These are phyloP conservation scores for Aquatica leii DNA, from an alignment of 2,888 invertebrate species.

Conservation along the genomic window DNA sequence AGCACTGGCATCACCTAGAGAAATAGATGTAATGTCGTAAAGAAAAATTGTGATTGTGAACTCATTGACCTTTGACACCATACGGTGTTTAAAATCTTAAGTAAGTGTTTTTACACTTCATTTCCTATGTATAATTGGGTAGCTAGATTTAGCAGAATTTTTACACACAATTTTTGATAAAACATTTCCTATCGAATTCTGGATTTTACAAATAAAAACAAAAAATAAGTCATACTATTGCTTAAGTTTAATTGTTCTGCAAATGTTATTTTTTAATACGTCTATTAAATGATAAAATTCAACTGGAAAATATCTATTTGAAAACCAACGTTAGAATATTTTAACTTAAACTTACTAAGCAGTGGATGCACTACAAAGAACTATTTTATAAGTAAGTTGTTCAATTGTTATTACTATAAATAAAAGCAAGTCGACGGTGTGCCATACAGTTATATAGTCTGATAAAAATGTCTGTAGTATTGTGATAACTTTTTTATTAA, in stretches of 20 bases:
- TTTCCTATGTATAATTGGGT: constrained; percentile 22
- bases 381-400: no score
- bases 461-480: no score
- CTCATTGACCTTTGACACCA: background rate
- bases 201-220: background rate
- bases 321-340: no score
- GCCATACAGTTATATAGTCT: no score
- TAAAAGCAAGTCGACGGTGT: no score
- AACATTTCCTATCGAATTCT: background rate
- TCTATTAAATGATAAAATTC: no score
- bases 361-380: no score
- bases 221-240: background rate
- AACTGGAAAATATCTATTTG: no score
- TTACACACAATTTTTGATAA: constrained; percentile 20
- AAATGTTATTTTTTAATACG: background rate
- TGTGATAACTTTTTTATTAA: no score
- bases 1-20: constrained; percentile 63
- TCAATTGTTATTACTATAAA: no score
- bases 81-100: constrained; percentile 18
- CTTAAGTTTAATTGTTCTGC: background rate
- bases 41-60: constrained; percentile 6
- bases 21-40: constrained; percentile 66
- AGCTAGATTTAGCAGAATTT: constrained; percentile 15
- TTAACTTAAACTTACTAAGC: no score
- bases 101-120: constrained; percentile 18